A percentile compares a stretch with the other conserved stretches of the same genome.
phyloP scores from a whole-genome alignment of 2,113 vertebrate genomes.

The Myotis brandtii region DNA sequence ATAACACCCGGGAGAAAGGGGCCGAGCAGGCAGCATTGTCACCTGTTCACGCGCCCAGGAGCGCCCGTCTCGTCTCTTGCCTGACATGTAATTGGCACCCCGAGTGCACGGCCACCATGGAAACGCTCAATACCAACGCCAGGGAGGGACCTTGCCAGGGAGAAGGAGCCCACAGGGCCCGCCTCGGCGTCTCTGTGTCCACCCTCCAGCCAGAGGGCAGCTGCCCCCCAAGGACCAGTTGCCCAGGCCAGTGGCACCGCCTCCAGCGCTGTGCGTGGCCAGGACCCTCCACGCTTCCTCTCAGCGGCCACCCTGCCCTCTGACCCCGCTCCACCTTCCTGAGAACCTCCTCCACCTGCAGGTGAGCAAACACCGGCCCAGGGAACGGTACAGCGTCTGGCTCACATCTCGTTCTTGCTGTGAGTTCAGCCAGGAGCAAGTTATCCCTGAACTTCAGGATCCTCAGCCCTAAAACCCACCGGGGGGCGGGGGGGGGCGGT shows the following conservation, averaged over 20 bases:
- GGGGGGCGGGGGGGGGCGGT: not conserved
- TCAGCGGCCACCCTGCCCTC: not conserved
- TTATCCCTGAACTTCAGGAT: constrained; percentile 1
- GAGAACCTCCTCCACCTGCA: not conserved
- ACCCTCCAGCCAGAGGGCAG: not conserved
- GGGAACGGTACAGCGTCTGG: accelerated
- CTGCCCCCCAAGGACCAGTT: not conserved
- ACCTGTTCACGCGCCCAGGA: not conserved
- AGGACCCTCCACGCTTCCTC: not conserved
- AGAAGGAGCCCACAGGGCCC: not conserved
- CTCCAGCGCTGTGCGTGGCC: not conserved
- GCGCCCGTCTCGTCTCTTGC: not conserved
- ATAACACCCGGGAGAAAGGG: not conserved
- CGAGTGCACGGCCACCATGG: not conserved
- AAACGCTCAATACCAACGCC: constrained; percentile 40
- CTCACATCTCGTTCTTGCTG: not conserved
- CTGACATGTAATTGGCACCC: not conserved
- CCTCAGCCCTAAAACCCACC: not conserved
- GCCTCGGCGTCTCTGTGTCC: constrained; percentile 1
- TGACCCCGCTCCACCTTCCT: not conserved
- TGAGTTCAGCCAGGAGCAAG: not conserved
- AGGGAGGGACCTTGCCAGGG: not conserved
- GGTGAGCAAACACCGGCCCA: not conserved
- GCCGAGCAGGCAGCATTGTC: not conserved
- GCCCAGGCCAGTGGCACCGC: no score